Base-by-base conservation (phyloP, 1,140 invertebrate genomes). In the Microvelia longipes region DNA sequence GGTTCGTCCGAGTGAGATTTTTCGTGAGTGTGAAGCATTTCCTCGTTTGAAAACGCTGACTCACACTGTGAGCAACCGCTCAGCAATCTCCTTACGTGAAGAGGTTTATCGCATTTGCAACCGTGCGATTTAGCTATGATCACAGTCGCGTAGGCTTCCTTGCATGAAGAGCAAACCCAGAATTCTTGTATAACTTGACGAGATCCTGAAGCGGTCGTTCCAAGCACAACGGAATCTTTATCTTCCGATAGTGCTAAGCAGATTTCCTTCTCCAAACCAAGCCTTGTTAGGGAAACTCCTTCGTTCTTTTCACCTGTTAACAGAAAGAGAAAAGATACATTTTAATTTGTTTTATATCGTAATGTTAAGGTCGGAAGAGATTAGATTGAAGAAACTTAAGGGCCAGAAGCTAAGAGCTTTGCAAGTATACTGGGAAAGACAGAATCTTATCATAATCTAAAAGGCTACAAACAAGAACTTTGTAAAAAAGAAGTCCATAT, bases 131-230 rank as follows among this genome's bases (percentile, higher is more conserved):
- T 83, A 70, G 81, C 80, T 70, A 80, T 81, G 74, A 81, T 81
- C 28, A 78, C 73, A 72, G 73, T 71, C 27, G 75, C 73, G 19
- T 11, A 50, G 27, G 76, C 74, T 19, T 74, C 71, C 73, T 85
- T 83, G 62, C 85, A 84, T 14, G 84, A 86, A 80, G 90, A 93
- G 1, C 91, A 90, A 66, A 90, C 84, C 69, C 90, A 88, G 79
- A 91, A 93, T 76, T 90, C 88, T 77, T 91, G 90, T 82, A 91
- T 93, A 68, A 92, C 89, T 81, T 90, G 88, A 26, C 72, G 71
- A 19, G 69, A 70, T 13, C 82, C 81, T 19, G 81, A 82, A 1
- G 74, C 74, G 24, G 69, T 69, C 26, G 68, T 66, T 0, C 66
- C 66, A 25, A 60, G 68, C 25, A 60, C 71, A 67, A 80, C 81